Evolutionary conservation across 2,888 invertebrate species (phyloP).

Genomic region (Pseudococcus viburni): DNA sequence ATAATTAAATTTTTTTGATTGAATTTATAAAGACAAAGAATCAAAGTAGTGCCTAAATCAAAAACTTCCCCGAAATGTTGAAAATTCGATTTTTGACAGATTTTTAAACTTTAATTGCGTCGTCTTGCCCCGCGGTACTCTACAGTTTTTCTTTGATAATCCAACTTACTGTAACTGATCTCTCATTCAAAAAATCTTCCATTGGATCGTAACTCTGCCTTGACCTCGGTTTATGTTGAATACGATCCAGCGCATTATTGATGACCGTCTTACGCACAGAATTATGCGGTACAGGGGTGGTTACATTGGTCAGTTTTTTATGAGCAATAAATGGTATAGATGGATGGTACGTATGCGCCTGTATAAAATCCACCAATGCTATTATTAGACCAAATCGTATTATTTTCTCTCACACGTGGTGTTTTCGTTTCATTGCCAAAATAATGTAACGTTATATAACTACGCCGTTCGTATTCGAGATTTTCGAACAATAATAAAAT

Average conservation of each 20-base stretch:
- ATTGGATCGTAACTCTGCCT: conserved; percentile 77
- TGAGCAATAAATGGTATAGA: conserved; percentile 72
- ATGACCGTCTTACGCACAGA: conserved; percentile 72
- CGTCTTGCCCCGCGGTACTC: no score
- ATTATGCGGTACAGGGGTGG: conserved; percentile 65
- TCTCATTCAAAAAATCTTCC: conserved; percentile 85
- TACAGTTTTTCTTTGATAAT: not conserved
- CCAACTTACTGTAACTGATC: conserved; percentile 80
- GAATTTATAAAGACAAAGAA: no score
- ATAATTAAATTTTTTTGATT: no score
- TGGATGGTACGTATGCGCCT: conserved; percentile 68
- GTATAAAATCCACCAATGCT: conserved; percentile 8
- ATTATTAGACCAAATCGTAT: not conserved
- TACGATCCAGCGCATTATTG: conserved; percentile 80
- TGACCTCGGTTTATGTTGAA: conserved; percentile 78
- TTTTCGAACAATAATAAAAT: not conserved
- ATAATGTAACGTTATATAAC: no score
- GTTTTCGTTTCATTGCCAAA: not conserved
- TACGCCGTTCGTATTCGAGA: not conserved
- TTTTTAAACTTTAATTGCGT: no score
- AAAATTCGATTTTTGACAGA: no score
- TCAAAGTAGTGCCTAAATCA: no score
- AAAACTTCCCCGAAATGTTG: no score
- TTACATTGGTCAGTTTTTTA: conserved; percentile 72
- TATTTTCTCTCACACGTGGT: not conserved